Conservation (phyloP, 2,888 invertebrate genomes). For the Drosophila pseudotakahashii region DNA sequence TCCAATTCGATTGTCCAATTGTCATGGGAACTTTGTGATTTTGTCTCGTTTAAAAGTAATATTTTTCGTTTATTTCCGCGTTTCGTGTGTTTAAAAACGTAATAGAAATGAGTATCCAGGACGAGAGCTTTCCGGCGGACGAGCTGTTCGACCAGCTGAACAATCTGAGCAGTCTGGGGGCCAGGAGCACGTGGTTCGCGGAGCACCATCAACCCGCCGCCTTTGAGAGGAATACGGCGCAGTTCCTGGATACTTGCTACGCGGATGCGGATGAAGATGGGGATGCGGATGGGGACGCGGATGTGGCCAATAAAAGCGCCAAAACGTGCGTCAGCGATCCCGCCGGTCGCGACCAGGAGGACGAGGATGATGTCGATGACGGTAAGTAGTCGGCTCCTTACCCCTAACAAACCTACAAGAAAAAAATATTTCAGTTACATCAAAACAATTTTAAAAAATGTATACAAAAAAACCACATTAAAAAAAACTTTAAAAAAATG, state of each 20-base stretch:
- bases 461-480: too few species aligned
- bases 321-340: constrained; percentile 78
- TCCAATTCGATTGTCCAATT: background rate
- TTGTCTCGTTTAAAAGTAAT: background rate
- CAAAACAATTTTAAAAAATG: too few species aligned
- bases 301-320: constrained; percentile 63
- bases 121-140: constrained; percentile 82
- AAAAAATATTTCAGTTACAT: too few species aligned
- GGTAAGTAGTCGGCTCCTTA: background rate
- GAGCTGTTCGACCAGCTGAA: constrained; percentile 66
- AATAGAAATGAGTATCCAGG: constrained; percentile 76
- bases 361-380: constrained; percentile 25
- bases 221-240: constrained; percentile 39
- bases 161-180: constrained; percentile 19
- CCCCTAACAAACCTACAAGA: too few species aligned
- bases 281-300: constrained; percentile 9
- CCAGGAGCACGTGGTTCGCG: constrained; percentile 24
- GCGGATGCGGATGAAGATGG: constrained; percentile 12
- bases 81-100: background rate
- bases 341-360: constrained; percentile 43
- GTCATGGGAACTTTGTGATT: background rate
- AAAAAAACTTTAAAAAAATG: too few species aligned
- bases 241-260: constrained; percentile 61
- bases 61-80: background rate
- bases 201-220: constrained; percentile 38